Percentiles rank a stretch among this genome's conserved stretches.
phyloP scores from a whole-genome alignment of 2,888 invertebrate genomes.

The Argyra leucocephala region DNA sequence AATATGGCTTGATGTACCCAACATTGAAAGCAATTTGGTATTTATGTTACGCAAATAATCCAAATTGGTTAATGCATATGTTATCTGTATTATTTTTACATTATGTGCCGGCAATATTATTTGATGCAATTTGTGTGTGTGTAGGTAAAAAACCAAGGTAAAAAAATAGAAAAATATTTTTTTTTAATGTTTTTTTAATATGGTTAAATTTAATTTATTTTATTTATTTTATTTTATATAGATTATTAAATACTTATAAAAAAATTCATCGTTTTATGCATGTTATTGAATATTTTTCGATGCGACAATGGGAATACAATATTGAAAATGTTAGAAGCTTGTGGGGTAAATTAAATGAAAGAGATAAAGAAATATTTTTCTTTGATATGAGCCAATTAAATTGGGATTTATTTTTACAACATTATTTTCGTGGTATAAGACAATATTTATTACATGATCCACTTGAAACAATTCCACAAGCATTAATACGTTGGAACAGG shows the following conservation, averaged over 20 bases:
- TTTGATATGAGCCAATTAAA: constrained; percentile 63
- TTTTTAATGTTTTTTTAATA: not conserved
- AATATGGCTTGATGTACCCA: constrained; percentile 51
- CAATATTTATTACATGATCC: constrained; percentile 73
- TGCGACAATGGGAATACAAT: constrained; percentile 63
- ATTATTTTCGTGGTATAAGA: constrained; percentile 61
- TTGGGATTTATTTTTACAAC: constrained; percentile 62
- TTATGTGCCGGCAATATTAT: constrained; percentile 54
- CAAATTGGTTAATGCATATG: constrained; percentile 46
- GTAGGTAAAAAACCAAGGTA: constrained; percentile 54
- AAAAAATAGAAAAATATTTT: constrained; percentile 27
- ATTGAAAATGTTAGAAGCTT: constrained; percentile 53
- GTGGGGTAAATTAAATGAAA: constrained; percentile 48
- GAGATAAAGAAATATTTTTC: constrained; percentile 56
- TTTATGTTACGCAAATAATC: constrained; percentile 52
- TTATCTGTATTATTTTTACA: constrained; percentile 55
- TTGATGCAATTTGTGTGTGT: constrained; percentile 49
- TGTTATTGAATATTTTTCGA: constrained; percentile 69
- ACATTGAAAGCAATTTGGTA: constrained; percentile 60
- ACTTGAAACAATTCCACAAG: constrained; percentile 60
- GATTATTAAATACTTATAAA: constrained; percentile 64
- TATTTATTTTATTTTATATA: constrained; percentile 42
- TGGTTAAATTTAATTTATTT: too few relatives aligned
- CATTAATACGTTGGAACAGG: constrained; percentile 52
- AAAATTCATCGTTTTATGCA: constrained; percentile 65